Conservation (phyloP, 2,797 vertebrate species). For the Oreortyx pictus region DNA sequence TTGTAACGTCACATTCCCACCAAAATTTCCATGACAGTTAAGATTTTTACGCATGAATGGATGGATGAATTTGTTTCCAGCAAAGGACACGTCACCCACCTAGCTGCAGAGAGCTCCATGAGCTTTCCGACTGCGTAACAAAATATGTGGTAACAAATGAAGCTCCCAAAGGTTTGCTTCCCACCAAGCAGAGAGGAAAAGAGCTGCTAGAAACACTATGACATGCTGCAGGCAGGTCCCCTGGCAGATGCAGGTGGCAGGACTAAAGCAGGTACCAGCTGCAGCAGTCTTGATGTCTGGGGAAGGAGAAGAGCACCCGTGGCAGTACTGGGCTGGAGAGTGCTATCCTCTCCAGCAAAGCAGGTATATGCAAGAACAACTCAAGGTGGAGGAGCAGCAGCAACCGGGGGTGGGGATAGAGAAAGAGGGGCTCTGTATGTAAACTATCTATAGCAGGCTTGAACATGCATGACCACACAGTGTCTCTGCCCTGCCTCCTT, state of each 20-base stretch:
- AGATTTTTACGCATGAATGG: neutral
- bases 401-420: neutral
- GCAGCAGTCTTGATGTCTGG: neutral
- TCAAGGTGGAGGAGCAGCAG: neutral
- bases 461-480: neutral
- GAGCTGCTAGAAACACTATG: neutral
- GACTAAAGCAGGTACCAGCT: neutral
- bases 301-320: neutral
- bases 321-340: neutral
- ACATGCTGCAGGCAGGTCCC: neutral
- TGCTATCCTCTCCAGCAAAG: neutral
- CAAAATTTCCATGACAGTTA: neutral
- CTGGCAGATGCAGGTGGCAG: neutral
- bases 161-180: neutral
- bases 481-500: neutral
- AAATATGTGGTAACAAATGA: neutral
- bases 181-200: neutral
- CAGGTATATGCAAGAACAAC: neutral
- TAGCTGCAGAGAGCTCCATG: fast-evolving
- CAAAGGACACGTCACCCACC: neutral
- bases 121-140: neutral
- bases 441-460: neutral
- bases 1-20: neutral
- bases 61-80: neutral
- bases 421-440: neutral